These are phyloP conservation scores for Melanogrammus aeglefinus DNA, from an alignment of 2,797 vertebrate species.

Conservation along the genomic window DNA sequence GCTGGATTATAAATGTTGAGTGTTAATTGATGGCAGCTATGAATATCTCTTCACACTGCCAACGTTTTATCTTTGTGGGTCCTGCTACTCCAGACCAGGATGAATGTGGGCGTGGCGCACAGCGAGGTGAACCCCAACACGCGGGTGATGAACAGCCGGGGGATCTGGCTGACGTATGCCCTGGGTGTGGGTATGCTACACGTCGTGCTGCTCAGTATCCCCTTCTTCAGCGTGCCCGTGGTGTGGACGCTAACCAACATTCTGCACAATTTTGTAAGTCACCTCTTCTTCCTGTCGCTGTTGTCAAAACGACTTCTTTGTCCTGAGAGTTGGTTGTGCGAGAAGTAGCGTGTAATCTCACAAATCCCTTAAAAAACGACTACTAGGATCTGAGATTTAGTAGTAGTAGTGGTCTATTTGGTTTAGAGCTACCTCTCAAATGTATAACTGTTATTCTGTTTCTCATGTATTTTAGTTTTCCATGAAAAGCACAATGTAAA, in stretches of 20 bases:
- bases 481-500: not conserved
- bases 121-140: conserved; percentile 98
- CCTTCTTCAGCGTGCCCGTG: conserved; percentile 93
- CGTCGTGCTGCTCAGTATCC: conserved; percentile 93
- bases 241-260: conserved; percentile 97
- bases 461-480: not conserved
- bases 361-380: not conserved
- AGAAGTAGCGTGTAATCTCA: not conserved
- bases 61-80: conserved; percentile 19
- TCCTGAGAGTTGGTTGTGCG: too few species aligned
- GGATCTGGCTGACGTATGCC: conserved; percentile 95
- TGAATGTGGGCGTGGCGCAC: conserved; percentile 98
- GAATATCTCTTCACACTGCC: not conserved
- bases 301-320: not conserved
- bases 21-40: not conserved
- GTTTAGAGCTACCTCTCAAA: not conserved
- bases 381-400: too few species aligned
- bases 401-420: not conserved
- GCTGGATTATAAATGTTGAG: not conserved
- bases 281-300: not conserved
- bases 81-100: conserved; percentile 70
- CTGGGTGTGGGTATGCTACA: conserved; percentile 93
- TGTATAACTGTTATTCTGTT: not conserved
- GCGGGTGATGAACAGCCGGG: conserved; percentile 94
- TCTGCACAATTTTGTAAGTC: conserved; percentile 95